phyloP scores from a whole-genome alignment of 2,888 invertebrate species.

The Ormia ochracea region DNA sequence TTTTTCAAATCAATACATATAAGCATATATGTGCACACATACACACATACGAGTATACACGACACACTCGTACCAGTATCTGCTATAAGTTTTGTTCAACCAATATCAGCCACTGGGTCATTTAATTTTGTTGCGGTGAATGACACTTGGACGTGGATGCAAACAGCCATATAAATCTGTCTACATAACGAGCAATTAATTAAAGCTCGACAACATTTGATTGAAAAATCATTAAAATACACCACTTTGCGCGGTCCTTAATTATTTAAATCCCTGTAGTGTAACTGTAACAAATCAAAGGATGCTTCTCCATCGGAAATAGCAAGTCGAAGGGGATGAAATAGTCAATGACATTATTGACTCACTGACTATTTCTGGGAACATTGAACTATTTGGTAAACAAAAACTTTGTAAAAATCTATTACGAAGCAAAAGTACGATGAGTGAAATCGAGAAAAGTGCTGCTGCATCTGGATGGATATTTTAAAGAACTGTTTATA shows the following conservation, averaged over 20 bases:
- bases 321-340: background rate
- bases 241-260: slow-evolving; percentile 21
- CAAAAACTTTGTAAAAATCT: slow-evolving; percentile 23
- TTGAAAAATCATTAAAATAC: slow-evolving; percentile 33
- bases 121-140: slow-evolving; percentile 27
- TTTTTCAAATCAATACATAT: background rate
- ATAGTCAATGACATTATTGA: slow-evolving; percentile 29
- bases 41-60: no score
- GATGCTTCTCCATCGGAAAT: slow-evolving; percentile 8
- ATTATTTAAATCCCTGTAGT: slow-evolving; percentile 49
- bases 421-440: background rate
- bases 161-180: slow-evolving; percentile 3
- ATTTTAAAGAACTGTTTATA: background rate
- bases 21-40: background rate
- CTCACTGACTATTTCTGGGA: slow-evolving; percentile 16
- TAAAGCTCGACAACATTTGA: slow-evolving; percentile 14
- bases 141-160: slow-evolving; percentile 16
- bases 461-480: background rate
- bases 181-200: slow-evolving; percentile 24
- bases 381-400: slow-evolving; percentile 51
- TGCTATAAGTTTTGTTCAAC: background rate
- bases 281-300: slow-evolving; percentile 39
- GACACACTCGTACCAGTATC: background rate
- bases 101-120: slow-evolving; percentile 57
- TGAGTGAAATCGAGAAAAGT: background rate